Conservation (phyloP, 2,113 vertebrate genomes). For the rat (Rattus norvegicus) region DNA sequence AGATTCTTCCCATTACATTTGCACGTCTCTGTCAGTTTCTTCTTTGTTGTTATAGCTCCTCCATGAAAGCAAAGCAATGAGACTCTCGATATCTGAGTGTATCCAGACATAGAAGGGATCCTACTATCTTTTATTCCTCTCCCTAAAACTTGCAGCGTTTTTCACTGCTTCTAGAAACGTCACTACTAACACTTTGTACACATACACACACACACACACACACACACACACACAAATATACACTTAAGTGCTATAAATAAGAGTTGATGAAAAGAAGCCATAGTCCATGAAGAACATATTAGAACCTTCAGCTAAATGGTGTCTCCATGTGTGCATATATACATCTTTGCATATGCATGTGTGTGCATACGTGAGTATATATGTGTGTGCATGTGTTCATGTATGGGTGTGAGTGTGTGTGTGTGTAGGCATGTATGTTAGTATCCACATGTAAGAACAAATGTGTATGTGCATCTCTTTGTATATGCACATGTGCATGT, state of each 20-base stretch:
- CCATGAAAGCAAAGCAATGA: neutral
- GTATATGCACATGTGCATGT: neutral
- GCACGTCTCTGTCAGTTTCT: too few relatives aligned
- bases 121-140: neutral
- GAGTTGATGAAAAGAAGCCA: constrained; percentile 11
- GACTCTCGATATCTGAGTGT: neutral
- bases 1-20: constrained; percentile 4
- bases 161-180: constrained; percentile 1
- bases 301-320: neutral
- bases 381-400: neutral
- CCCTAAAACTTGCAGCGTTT: neutral
- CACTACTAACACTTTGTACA: neutral
- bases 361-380: neutral
- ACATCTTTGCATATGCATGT: neutral
- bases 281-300: neutral
- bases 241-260: constrained; percentile 8
- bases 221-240: too few relatives aligned
- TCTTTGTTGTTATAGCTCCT: neutral
- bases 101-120: neutral
- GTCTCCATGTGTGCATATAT: neutral
- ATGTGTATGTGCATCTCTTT: neutral
- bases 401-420: neutral
- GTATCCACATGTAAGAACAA: too few relatives aligned
- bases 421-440: neutral
- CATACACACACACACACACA: too few relatives aligned